Evolutionary conservation across 2,888 invertebrate genomes (phyloP).

Genomic region (Oscheius myriophilus): DNA sequence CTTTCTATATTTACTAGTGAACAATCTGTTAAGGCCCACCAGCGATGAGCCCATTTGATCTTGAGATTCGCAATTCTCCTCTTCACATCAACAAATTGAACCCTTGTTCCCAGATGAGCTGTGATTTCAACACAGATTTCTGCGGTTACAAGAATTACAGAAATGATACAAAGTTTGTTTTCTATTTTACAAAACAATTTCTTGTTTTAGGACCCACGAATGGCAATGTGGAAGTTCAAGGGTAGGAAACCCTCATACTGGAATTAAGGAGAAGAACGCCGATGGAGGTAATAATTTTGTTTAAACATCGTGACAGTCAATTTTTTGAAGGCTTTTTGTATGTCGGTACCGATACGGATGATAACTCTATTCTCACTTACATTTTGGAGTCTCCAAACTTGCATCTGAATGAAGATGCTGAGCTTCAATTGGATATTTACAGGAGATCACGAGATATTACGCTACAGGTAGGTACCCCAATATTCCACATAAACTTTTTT

Average conservation of each 20-base stretch:
- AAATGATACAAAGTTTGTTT: slow-evolving; percentile 31
- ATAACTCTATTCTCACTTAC: slow-evolving; percentile 45
- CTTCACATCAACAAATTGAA: slow-evolving; percentile 28
- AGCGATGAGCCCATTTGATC: slow-evolving; percentile 25
- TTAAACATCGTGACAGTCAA: not conserved
- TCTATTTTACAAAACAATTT: not conserved
- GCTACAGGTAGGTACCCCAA: slow-evolving; percentile 41
- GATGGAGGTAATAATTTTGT: slow-evolving; percentile 17
- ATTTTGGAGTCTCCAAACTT: slow-evolving; percentile 58
- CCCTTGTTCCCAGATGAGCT: slow-evolving; percentile 48
- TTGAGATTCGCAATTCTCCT: slow-evolving; percentile 25
- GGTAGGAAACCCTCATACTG: slow-evolving; percentile 52
- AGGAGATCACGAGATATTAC: slow-evolving; percentile 61
- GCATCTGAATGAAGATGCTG: slow-evolving; percentile 48
- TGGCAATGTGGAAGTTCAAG: slow-evolving; percentile 43
- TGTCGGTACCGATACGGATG: slow-evolving; percentile 55
- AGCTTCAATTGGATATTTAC: slow-evolving; percentile 57
- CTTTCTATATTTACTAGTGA: not conserved
- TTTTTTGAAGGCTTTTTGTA: slow-evolving; percentile 51
- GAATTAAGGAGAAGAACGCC: slow-evolving; percentile 35
- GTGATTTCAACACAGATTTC: slow-evolving; percentile 50
- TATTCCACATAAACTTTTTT: no score
- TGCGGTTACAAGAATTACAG: slow-evolving; percentile 52
- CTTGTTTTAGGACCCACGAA: slow-evolving; percentile 33
- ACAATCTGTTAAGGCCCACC: slow-evolving; percentile 11